Evolutionary conservation across 2,113 vertebrate genomes (phyloP).

Genomic region (Tretioscincus oriximinensis): DNA sequence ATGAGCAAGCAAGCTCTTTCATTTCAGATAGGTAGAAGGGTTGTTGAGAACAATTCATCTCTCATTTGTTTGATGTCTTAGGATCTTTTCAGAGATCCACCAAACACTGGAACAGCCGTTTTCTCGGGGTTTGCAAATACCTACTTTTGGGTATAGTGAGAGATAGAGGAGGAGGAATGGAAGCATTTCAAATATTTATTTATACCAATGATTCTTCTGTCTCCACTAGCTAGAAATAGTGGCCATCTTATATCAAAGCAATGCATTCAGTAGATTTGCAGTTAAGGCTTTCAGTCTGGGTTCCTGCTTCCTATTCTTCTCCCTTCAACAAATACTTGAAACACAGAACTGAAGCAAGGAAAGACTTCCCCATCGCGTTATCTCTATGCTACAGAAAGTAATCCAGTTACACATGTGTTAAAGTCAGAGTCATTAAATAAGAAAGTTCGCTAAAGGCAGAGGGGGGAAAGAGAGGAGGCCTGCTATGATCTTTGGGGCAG

Average conservation of each 20-base stretch:
- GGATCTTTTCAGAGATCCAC: too few species aligned
- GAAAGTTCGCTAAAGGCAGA: background rate
- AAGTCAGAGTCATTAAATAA: background rate
- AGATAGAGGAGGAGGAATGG: too few species aligned
- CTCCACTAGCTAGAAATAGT: too few species aligned
- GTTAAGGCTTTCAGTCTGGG: background rate
- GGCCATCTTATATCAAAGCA: background rate
- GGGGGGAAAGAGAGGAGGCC: background rate
- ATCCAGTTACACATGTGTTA: background rate
- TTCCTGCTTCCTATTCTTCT: background rate
- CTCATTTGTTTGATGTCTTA: too few species aligned
- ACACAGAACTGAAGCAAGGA: background rate
- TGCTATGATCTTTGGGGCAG: constrained; percentile 3
- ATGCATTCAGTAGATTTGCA: constrained; percentile 21
- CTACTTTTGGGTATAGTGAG: too few species aligned
- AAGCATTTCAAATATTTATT: too few species aligned
- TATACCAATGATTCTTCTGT: too few species aligned
- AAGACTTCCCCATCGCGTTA: background rate
- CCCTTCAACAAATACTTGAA: background rate
- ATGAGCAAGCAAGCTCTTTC: too few species aligned
- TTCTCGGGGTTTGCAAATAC: too few species aligned
- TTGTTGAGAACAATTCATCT: too few species aligned
- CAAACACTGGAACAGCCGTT: too few species aligned
- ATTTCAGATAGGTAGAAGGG: too few species aligned
- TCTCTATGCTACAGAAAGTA: background rate